Evolutionary conservation across 2,113 vertebrate genomes (phyloP).

Genomic region (Apus apus): DNA sequence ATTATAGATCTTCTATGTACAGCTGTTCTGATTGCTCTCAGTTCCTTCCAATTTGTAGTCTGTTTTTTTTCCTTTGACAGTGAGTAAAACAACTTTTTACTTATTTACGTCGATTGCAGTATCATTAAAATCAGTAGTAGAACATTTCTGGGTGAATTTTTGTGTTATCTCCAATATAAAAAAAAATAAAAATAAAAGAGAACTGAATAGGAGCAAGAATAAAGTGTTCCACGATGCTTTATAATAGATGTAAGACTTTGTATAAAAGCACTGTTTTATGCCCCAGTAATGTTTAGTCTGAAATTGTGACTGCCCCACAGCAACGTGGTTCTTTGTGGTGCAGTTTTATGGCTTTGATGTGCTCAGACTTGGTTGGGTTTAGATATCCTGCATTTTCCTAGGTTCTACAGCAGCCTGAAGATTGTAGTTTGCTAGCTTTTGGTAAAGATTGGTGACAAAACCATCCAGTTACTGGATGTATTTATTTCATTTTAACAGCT

Average conservation of each 20-base stretch:
- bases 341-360: neutral
- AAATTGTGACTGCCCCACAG: neutral
- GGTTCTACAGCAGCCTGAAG: neutral
- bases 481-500: conserved; percentile 53
- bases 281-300: neutral
- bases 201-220: neutral
- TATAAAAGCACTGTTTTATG: neutral
- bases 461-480: neutral
- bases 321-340: neutral
- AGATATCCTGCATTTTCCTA: neutral
- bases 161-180: neutral
- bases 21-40: neutral
- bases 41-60: neutral
- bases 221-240: neutral
- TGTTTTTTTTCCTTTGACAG: neutral
- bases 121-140: neutral
- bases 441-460: neutral
- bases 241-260: neutral
- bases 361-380: neutral
- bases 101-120: neutral
- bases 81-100: neutral
- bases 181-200: no score
- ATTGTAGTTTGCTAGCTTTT: neutral
- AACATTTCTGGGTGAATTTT: neutral
- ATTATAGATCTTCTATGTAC: neutral